phyloP scores from a whole-genome alignment of 2,888 invertebrate species.

The Linnaemya vulpina region DNA sequence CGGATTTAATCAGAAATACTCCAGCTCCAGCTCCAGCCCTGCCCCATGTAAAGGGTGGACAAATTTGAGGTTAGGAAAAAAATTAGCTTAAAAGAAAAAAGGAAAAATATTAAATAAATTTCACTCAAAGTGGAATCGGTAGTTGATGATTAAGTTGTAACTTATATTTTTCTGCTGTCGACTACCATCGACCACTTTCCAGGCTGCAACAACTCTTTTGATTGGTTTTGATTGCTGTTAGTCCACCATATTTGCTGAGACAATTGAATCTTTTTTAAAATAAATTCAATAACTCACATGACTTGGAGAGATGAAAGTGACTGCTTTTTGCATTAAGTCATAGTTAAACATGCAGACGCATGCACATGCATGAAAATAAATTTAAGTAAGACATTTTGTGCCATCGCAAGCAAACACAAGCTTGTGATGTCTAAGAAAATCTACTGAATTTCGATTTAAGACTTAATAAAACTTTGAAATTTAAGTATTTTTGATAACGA shows the following conservation, averaged over 20 bases:
- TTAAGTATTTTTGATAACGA: too few relatives aligned
- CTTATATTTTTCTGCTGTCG: conserved; percentile 51
- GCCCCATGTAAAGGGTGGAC: too few relatives aligned
- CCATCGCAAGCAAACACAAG: too few relatives aligned
- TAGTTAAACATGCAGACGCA: not conserved
- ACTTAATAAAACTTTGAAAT: too few relatives aligned
- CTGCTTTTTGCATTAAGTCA: conserved; percentile 28
- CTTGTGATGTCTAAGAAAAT: too few relatives aligned
- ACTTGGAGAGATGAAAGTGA: conserved; percentile 8
- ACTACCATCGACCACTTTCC: not conserved
- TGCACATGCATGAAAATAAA: too few relatives aligned
- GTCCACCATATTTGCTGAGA: conserved; percentile 63
- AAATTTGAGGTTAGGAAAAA: too few relatives aligned
- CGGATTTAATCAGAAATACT: too few relatives aligned
- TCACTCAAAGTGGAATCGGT: conserved; percentile 39
- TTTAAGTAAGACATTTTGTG: too few relatives aligned
- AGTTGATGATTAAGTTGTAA: conserved; percentile 70
- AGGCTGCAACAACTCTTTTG: not conserved
- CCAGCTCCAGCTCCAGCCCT: too few relatives aligned
- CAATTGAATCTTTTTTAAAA: conserved; percentile 58
- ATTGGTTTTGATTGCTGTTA: not conserved
- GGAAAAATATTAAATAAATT: not conserved
- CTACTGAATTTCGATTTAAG: too few relatives aligned
- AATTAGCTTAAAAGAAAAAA: too few relatives aligned
- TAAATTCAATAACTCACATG: conserved; percentile 26